Percentiles rank a stretch among this genome's conserved stretches.
These are phyloP conservation scores for Anas platyrhynchos DNA, from an alignment of 2,113 vertebrate species.

Conservation along the genomic window DNA sequence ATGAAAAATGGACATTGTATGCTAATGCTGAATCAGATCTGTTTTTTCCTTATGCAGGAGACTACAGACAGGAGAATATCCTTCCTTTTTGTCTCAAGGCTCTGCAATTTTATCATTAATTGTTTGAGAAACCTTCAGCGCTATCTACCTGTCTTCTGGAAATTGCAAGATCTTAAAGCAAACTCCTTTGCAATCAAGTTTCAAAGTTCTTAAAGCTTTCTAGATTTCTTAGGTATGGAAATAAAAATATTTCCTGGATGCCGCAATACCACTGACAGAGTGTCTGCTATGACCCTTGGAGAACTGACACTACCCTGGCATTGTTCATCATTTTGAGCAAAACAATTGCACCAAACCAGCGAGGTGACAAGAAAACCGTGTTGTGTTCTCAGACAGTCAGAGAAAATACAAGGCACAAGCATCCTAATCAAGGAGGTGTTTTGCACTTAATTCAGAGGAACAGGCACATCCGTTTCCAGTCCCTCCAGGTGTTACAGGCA, in stretches of 20 bases:
- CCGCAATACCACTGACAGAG: background rate
- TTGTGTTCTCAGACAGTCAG: background rate
- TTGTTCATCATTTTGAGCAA: background rate
- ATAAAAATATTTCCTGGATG: background rate
- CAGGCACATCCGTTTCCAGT: background rate
- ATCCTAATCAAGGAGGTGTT: background rate
- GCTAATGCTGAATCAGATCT: background rate
- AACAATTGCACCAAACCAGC: background rate
- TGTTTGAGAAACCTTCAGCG: background rate
- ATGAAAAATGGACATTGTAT: background rate
- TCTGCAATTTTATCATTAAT: background rate
- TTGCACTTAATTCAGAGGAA: background rate
- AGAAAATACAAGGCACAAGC: background rate
- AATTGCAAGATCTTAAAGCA: background rate
- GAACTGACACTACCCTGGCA: background rate
- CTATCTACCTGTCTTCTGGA: background rate
- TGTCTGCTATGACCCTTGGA: background rate
- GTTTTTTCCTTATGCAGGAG: background rate
- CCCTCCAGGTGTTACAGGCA: background rate
- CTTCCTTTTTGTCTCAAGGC: background rate
- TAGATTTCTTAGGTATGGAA: background rate
- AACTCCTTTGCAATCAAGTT: background rate
- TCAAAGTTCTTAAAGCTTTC: background rate
- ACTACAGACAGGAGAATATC: background rate
- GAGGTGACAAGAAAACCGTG: background rate